Base-by-base conservation (phyloP, 2,888 invertebrate species). In the Gisinianus flammeolus region DNA sequence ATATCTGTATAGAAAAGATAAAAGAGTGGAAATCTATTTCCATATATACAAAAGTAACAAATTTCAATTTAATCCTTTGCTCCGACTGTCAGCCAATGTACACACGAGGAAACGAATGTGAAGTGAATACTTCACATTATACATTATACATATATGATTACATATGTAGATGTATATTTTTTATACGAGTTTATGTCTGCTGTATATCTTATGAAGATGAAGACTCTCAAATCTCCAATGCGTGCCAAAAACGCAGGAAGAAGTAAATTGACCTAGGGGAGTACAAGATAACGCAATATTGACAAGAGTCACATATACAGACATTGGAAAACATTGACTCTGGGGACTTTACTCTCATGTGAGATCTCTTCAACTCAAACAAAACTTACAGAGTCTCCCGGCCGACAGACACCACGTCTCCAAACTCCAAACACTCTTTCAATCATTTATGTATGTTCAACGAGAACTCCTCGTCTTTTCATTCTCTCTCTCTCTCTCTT, bases 181-280 rank as follows among this genome's bases (percentile, higher is more conserved):
- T 44, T 44, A 16, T 44, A 12, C 19, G 3, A 16, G 12, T 44
- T 44, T 19, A 44, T 44, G 16, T 44, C 44, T 6, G 44, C 44
- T 44, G 44, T 19, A 44, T n/a, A n/a, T n/a, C n/a, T 44, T 12
- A 44, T 44, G 44, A 44, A 31, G 67, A 33, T 22, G 33, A 10
- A 67, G 33, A 31, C 10, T 35, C 24, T 68, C 68, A 68, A 68
- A 22, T 68, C 33, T 64, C 26, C 54, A 35, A 5, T 62, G 33
- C 52, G 66, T 66, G 74, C 74, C 74, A 74, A 74, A 71, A 74
- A 71, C 35, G 64, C 70, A 44, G 64, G 62, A 77, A 44, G 69
- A 69, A 78, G 52, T 73, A 74, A 74, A 78, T 78, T 78, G 74
- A 78, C 74, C 78, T 78, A 78, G 78, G 78, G 73, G 74, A 78